These are phyloP conservation scores for Periparus ater DNA, from an alignment of 2,797 vertebrate genomes.

Conservation along the genomic window DNA sequence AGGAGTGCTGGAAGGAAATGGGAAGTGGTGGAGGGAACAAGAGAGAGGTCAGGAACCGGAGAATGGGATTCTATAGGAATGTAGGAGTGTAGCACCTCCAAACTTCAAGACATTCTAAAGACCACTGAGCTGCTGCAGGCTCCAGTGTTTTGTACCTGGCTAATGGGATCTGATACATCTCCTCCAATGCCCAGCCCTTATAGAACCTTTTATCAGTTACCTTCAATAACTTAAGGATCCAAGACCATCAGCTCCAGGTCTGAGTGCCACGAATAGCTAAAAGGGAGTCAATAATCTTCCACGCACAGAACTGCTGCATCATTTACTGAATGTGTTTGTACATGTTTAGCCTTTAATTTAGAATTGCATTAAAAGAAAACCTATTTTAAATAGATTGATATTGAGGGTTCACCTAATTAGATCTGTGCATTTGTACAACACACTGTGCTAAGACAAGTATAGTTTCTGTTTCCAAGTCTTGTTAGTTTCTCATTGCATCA, in stretches of 20 bases:
- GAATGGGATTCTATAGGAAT: not conserved
- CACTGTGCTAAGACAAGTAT: not conserved
- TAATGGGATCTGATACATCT: not conserved
- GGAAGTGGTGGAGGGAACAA: not conserved
- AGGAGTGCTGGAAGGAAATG: not conserved
- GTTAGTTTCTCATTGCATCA: slow-evolving; percentile 26
- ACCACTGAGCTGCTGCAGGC: not conserved
- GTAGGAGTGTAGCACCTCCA: not conserved
- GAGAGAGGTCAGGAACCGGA: not conserved
- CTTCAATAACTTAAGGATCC: not conserved
- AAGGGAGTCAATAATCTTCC: not conserved
- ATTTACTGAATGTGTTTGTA: not conserved
- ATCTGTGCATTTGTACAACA: not conserved
- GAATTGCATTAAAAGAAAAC: not conserved
- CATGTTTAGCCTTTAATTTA: not conserved
- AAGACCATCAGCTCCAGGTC: not conserved
- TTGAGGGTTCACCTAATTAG: not conserved
- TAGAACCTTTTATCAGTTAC: not conserved
- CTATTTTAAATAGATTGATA: not conserved
- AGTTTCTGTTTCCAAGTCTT: not conserved
- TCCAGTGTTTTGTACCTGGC: not conserved
- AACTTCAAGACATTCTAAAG: not conserved
- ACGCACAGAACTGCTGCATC: not conserved
- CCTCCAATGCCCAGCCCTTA: not conserved
- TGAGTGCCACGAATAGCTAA: not conserved